Evolutionary conservation across 2,797 vertebrate species (phyloP).

Genomic region (Balearica regulorum): DNA sequence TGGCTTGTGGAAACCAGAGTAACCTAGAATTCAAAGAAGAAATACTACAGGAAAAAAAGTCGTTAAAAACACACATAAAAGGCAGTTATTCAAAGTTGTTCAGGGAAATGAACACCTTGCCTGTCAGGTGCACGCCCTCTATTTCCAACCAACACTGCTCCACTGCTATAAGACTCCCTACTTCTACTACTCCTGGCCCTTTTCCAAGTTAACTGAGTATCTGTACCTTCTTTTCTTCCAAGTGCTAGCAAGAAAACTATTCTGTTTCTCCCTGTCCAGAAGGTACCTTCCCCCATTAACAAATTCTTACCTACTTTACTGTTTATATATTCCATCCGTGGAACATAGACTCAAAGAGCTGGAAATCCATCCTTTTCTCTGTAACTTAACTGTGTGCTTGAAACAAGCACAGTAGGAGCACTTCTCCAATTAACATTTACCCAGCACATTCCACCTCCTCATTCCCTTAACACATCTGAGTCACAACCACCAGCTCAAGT

Average conservation of each 20-base stretch:
- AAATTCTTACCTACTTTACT: not conserved
- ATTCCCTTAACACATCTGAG: not conserved
- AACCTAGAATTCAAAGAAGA: not conserved
- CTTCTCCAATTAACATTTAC: constrained; percentile 44
- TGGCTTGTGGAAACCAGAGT: not conserved
- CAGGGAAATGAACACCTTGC: not conserved
- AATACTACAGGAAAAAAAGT: not conserved
- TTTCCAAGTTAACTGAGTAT: not conserved
- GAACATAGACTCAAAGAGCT: not conserved
- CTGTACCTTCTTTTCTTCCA: too few relatives aligned
- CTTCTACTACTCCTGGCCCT: not conserved
- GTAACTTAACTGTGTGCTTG: not conserved
- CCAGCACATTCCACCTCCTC: constrained; percentile 34
- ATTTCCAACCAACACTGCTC: not conserved
- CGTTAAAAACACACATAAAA: not conserved
- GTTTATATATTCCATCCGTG: not conserved
- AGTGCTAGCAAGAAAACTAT: not conserved
- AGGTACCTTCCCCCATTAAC: not conserved
- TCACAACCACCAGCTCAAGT: constrained; percentile 24
- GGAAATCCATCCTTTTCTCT: not conserved
- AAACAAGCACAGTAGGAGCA: not conserved
- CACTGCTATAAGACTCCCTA: not conserved
- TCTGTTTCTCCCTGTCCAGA: not conserved
- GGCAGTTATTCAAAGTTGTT: not conserved
- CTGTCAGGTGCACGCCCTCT: not conserved